These are phyloP conservation scores for Rhodeus uyekii DNA, from an alignment of 2,797 vertebrate genomes.

Conservation along the genomic window DNA sequence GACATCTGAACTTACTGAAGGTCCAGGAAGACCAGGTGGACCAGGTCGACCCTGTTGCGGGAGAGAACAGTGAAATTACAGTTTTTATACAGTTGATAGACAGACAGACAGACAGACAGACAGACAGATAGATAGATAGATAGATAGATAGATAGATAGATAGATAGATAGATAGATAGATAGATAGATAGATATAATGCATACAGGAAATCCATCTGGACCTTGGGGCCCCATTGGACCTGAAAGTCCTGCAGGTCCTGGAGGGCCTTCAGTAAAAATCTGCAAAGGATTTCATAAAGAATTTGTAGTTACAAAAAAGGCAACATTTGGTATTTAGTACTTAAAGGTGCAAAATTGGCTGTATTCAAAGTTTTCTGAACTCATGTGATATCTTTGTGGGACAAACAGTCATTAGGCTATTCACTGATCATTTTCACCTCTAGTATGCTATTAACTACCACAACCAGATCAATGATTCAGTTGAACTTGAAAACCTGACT, in stretches of 20 bases:
- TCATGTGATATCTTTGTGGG: neutral
- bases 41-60: conserved; percentile 81
- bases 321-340: neutral
- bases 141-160: neutral
- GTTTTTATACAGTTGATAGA: neutral
- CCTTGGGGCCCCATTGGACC: conserved; percentile 66
- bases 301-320: neutral
- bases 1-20: conserved; percentile 78
- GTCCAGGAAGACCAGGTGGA: conserved; percentile 81
- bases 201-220: conserved; percentile 70
- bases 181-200: conserved; percentile 44
- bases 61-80: conserved; percentile 36
- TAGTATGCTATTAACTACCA: neutral
- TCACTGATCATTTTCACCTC: neutral
- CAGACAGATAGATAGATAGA: neutral
- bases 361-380: neutral
- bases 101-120: neutral
- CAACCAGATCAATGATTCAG: neutral
- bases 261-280: conserved; percentile 10
- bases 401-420: neutral
- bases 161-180: neutral
- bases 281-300: neutral
- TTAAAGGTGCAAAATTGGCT: neutral
- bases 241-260: conserved; percentile 69
- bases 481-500: neutral